A percentile compares a stretch with the other conserved stretches of the same genome.
These are phyloP conservation scores for Coregonus sp. DNA, from an alignment of 2,797 vertebrate genomes.

Conservation along the genomic window DNA sequence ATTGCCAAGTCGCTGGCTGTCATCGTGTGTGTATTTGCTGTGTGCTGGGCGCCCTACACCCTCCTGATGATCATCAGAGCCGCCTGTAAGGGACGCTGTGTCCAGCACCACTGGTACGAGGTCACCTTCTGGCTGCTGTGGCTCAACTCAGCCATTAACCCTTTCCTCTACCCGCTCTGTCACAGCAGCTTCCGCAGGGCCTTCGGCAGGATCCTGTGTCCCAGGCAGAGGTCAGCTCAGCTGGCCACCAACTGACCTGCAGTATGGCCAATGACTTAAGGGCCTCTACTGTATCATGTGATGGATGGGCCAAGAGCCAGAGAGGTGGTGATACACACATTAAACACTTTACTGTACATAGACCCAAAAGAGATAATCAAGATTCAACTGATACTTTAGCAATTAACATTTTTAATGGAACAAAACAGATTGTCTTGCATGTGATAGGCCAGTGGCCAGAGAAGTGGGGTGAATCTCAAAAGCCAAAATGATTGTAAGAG, in stretches of 20 bases:
- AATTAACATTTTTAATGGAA: slow-evolving; percentile 10
- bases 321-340: too few species aligned
- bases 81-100: slow-evolving; percentile 75
- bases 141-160: slow-evolving; percentile 89
- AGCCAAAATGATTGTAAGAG: too few species aligned
- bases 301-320: not conserved
- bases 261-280: slow-evolving; percentile 17
- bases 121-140: slow-evolving; percentile 90
- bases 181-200: slow-evolving; percentile 82
- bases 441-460: too few species aligned
- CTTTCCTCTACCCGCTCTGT: slow-evolving; percentile 88
- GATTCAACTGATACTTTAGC: not conserved
- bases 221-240: slow-evolving; percentile 54
- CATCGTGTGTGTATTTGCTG: slow-evolving; percentile 80
- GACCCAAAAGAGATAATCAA: too few species aligned
- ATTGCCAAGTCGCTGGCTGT: slow-evolving; percentile 86
- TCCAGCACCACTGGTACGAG: slow-evolving; percentile 78
- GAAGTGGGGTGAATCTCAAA: too few species aligned
- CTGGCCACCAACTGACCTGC: slow-evolving; percentile 40
- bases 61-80: slow-evolving; percentile 85
- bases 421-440: not conserved
- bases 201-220: slow-evolving; percentile 82
- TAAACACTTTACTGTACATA: too few species aligned
- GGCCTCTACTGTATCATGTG: not conserved
- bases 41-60: slow-evolving; percentile 88